Evolutionary conservation across 2,113 vertebrate genomes (phyloP).

Genomic region (Dicaeum eximium): DNA sequence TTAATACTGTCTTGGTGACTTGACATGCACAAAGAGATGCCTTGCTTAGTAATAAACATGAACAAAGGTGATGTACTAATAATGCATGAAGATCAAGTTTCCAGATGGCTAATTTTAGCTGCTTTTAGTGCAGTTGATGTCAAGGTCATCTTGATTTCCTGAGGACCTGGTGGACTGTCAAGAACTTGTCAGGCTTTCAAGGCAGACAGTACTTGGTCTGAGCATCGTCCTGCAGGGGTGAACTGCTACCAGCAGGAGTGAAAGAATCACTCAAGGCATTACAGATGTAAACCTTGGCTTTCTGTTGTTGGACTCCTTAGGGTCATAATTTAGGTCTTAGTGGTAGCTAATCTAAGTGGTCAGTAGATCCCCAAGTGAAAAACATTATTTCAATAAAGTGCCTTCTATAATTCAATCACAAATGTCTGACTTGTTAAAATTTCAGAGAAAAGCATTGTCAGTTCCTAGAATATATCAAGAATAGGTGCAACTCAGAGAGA

Average conservation of each 20-base stretch:
- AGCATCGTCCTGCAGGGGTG: not conserved
- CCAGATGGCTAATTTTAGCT: slow-evolving; percentile 33
- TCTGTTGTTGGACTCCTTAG: not conserved
- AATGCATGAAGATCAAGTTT: not conserved
- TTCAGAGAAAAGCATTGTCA: not conserved
- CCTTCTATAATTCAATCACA: not conserved
- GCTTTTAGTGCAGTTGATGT: not conserved
- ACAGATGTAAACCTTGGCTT: not conserved
- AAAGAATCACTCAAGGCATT: not conserved
- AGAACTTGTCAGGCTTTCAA: not conserved
- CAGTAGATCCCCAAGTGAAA: not conserved
- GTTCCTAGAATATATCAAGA: not conserved
- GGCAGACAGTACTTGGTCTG: not conserved
- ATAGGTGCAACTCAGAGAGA: not conserved
- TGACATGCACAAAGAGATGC: not conserved
- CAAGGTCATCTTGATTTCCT: not conserved
- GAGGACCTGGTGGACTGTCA: not conserved
- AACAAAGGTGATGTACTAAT: not conserved
- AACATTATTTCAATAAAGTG: not conserved
- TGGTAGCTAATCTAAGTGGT: not conserved
- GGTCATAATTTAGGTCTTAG: not conserved
- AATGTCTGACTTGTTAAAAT: not conserved
- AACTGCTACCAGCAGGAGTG: not conserved
- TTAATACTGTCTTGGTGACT: not conserved
- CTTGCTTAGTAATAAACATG: not conserved